Conservation (phyloP, 2,888 invertebrate genomes). For the Ypsolopha scabrella region DNA sequence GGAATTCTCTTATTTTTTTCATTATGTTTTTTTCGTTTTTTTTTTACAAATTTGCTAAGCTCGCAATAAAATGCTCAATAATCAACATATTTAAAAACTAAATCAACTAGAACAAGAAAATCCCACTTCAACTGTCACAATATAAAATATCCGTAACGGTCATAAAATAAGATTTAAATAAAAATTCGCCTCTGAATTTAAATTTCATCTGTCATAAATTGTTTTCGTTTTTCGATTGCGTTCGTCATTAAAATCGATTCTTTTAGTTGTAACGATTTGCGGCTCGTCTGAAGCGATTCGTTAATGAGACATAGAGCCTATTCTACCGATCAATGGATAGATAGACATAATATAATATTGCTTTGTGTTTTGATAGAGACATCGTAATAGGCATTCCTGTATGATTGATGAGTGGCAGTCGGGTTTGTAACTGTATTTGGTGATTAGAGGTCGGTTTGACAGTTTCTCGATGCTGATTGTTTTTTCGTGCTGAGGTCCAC, state of each 20-base stretch:
- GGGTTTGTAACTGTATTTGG: not conserved
- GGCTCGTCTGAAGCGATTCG: no score
- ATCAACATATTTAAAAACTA: not conserved
- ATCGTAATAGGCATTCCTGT: constrained; percentile 37
- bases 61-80: not conserved
- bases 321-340: not conserved
- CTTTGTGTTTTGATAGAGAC: constrained; percentile 41
- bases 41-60: not conserved
- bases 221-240: not conserved
- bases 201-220: not conserved
- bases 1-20: no score
- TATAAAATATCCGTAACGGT: not conserved
- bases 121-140: not conserved
- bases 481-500: not conserved
- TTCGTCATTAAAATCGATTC: no score
- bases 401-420: constrained; percentile 36
- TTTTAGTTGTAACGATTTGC: no score
- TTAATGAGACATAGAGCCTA: no score
- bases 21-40: not conserved
- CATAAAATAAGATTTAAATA: not conserved
- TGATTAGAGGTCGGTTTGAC: not conserved
- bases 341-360: constrained; percentile 10
- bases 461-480: constrained; percentile 18
- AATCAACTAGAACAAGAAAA: no score
- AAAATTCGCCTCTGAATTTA: not conserved